A percentile compares a stretch with the other conserved stretches of the same genome.
These are phyloP conservation scores for Hestina assimilis DNA, from an alignment of 1,140 invertebrate genomes.

Conservation along the genomic window DNA sequence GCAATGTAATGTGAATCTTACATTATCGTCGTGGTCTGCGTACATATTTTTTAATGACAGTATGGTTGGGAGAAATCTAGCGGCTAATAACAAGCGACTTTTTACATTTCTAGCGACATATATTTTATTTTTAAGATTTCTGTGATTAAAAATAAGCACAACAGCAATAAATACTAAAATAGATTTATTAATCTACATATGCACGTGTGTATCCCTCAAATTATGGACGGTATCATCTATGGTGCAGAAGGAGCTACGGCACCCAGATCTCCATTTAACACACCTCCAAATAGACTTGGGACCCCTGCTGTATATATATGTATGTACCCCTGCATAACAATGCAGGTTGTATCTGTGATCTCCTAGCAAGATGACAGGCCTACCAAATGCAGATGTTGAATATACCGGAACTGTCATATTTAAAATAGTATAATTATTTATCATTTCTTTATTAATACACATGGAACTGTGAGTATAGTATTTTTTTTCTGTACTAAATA, in stretches of 20 bases:
- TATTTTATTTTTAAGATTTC: too few species aligned
- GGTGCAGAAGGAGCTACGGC: slow-evolving; percentile 23
- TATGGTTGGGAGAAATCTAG: too few species aligned
- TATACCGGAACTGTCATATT: slow-evolving; percentile 16
- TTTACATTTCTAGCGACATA: too few species aligned
- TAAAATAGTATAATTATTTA: not conserved
- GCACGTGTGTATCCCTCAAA: slow-evolving; percentile 9
- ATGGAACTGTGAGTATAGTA: too few species aligned
- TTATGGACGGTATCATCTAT: slow-evolving; percentile 18
- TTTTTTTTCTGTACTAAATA: too few species aligned
- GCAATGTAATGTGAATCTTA: too few species aligned
- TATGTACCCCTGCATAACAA: too few species aligned
- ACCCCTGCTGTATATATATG: slow-evolving; percentile 1
- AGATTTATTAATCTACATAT: not conserved
- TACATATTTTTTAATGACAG: too few species aligned
- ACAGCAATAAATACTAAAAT: too few species aligned
- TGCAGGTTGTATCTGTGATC: slow-evolving; percentile 30
- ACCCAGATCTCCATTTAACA: slow-evolving; percentile 29
- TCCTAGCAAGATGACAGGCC: slow-evolving; percentile 27
- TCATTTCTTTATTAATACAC: not conserved
- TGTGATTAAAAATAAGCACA: too few species aligned
- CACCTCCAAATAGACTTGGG: slow-evolving; percentile 29
- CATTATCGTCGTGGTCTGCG: too few species aligned
- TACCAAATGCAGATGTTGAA: slow-evolving; percentile 29
- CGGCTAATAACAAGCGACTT: too few species aligned